phyloP scores from a whole-genome alignment of 1,140 invertebrate genomes.

The Elymnias hypermnestra region DNA sequence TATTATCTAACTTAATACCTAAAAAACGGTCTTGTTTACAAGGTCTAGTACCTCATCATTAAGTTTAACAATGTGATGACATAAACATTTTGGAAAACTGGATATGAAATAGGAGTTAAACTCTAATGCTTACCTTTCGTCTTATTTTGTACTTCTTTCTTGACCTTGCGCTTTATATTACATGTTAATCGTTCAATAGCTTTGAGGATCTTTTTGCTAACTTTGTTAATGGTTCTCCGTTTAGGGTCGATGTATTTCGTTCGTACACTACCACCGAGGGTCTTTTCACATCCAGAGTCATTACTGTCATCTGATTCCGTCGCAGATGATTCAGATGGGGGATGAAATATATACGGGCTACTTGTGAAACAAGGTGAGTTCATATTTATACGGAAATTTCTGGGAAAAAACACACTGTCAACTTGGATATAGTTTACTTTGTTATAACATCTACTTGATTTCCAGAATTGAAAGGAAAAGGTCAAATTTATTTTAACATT shows the following conservation, averaged over 20 bases:
- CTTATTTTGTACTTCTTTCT: constrained; percentile 38
- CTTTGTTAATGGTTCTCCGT: constrained; percentile 67
- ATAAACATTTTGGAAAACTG: no score
- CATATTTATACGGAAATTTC: constrained; percentile 24
- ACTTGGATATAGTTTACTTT: no score
- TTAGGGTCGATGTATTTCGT: constrained; percentile 69
- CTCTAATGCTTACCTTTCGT: neutral
- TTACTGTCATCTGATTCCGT: constrained; percentile 66
- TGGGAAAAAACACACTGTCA: neutral
- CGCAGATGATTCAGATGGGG: constrained; percentile 61
- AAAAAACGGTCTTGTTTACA: no score
- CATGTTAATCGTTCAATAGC: constrained; percentile 63
- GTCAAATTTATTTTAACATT: no score
- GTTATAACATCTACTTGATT: no score
- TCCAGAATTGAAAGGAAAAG: no score
- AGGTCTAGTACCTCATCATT: no score
- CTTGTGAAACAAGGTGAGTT: constrained; percentile 56
- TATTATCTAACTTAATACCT: no score
- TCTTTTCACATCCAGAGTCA: constrained; percentile 58
- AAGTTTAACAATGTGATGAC: no score
- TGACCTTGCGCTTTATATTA: constrained; percentile 50
- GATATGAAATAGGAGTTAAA: no score
- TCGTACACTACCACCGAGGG: constrained; percentile 42
- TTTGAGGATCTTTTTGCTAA: constrained; percentile 65
- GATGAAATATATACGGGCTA: constrained; percentile 63